phyloP scores from a whole-genome alignment of 2,888 invertebrate genomes.

The Hypomecis atomaria region DNA sequence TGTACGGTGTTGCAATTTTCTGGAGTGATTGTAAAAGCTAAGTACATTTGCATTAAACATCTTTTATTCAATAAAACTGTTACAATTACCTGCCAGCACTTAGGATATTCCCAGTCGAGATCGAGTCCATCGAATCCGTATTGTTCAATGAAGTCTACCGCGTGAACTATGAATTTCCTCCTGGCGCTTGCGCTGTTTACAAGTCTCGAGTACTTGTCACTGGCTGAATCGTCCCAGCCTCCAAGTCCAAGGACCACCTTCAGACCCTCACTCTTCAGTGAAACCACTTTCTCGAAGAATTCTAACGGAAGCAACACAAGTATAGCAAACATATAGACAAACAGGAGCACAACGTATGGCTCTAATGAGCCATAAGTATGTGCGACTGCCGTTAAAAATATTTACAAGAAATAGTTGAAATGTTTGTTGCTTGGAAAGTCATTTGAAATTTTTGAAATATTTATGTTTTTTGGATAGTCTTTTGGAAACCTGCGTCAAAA shows the following conservation, averaged over 20 bases:
- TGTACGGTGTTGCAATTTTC: too few species aligned
- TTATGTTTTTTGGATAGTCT: too few species aligned
- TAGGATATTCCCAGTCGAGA: conserved; percentile 97
- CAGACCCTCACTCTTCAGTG: conserved; percentile 88
- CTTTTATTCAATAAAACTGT: background rate
- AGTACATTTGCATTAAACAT: too few species aligned
- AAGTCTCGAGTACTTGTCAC: conserved; percentile 93
- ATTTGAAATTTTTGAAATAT: too few species aligned
- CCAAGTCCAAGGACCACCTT: conserved; percentile 95
- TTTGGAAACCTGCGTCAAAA: too few species aligned
- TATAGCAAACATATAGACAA: too few species aligned
- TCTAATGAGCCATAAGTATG: too few species aligned
- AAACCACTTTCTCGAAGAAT: conserved; percentile 94
- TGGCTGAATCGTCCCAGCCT: conserved; percentile 97
- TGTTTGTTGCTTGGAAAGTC: too few species aligned
- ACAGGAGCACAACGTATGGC: too few species aligned
- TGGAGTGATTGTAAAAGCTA: too few species aligned
- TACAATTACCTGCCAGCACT: conserved; percentile 91
- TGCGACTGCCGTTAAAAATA: too few species aligned
- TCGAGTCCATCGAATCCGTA: conserved; percentile 96
- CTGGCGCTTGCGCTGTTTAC: conserved; percentile 90
- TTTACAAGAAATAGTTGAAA: too few species aligned
- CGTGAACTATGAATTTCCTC: conserved; percentile 89
- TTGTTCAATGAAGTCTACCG: conserved; percentile 90
- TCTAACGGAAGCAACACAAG: conserved; percentile 70